These are phyloP conservation scores for Tapera naevia DNA, from an alignment of 2,797 vertebrate species.

Conservation along the genomic window DNA sequence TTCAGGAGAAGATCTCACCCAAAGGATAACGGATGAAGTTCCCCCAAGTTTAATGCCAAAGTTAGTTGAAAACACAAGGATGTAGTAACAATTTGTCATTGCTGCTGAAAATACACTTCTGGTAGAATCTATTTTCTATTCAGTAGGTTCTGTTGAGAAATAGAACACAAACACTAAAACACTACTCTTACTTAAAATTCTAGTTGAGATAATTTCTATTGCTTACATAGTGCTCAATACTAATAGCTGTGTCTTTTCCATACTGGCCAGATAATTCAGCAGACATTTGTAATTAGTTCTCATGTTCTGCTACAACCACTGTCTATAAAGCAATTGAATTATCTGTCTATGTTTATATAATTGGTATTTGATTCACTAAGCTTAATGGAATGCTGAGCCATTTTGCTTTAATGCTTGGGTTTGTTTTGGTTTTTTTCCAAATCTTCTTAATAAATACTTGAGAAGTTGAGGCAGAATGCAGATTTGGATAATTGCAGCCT, in stretches of 20 bases:
- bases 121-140: not conserved
- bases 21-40: not conserved
- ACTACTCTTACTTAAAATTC: not conserved
- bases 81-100: not conserved
- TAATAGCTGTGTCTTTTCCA: not conserved
- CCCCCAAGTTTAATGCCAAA: not conserved
- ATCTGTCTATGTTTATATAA: not conserved
- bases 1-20: not conserved
- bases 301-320: not conserved
- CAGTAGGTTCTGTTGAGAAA: not conserved
- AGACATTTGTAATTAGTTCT: not conserved
- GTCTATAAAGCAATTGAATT: not conserved
- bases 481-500: not conserved
- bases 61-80: not conserved
- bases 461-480: not conserved
- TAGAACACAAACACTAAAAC: not conserved
- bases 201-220: not conserved
- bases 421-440: not conserved
- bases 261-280: not conserved
- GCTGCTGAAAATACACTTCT: not conserved
- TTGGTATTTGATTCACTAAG: not conserved
- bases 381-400: not conserved
- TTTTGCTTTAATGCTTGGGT: not conserved
- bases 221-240: not conserved
- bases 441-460: not conserved